Evolutionary conservation across 2,113 vertebrate genomes (phyloP).

Genomic region (Malurus melanocephalus): DNA sequence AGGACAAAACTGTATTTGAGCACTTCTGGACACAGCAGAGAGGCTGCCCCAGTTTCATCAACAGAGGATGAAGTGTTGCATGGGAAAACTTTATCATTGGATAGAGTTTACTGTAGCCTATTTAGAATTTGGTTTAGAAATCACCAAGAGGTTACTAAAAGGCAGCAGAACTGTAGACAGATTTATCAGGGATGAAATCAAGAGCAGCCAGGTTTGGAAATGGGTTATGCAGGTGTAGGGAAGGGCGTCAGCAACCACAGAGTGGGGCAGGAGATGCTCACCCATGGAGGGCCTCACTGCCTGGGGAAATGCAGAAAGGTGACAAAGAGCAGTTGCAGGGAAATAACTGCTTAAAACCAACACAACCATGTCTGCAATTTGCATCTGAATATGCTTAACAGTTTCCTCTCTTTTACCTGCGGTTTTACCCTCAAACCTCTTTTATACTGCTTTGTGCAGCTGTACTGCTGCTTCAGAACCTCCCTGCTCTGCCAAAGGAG

Average conservation of each 20-base stretch:
- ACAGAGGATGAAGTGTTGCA: rapidly evolving
- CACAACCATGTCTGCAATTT: neutral
- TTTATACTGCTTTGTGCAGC: neutral
- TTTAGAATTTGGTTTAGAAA: conserved; percentile 6
- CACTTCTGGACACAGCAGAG: neutral
- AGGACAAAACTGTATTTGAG: neutral
- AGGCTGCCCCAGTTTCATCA: neutral
- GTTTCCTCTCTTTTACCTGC: neutral
- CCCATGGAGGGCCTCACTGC: neutral
- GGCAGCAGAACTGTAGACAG: neutral
- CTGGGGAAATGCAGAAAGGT: neutral
- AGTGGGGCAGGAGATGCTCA: neutral
- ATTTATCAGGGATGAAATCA: neutral
- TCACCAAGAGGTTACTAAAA: neutral
- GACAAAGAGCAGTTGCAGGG: neutral
- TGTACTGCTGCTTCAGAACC: neutral
- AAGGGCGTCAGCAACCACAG: neutral
- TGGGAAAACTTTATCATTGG: neutral
- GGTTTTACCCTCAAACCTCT: neutral
- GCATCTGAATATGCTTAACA: neutral
- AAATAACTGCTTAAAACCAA: neutral
- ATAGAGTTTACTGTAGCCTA: neutral
- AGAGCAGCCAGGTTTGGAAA: neutral
- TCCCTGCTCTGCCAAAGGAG: neutral
- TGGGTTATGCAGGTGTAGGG: neutral